Base-by-base conservation (phyloP, 2,797 vertebrate species). In the Rallus crepitans region DNA sequence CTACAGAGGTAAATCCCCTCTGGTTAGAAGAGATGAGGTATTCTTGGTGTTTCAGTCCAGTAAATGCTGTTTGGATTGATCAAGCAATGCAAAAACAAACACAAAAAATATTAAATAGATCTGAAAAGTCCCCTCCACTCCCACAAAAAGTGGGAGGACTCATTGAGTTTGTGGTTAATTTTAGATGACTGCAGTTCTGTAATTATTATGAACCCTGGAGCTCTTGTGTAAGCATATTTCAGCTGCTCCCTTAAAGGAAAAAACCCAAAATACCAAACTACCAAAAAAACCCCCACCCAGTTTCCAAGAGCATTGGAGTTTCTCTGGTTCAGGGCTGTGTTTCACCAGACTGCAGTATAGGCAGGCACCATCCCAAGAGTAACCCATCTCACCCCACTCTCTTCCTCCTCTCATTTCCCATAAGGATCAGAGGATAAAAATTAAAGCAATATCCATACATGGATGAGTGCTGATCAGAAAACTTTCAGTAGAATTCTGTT, bases 101-200 rank as follows among this genome's bases (percentile, higher is more conserved):
- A 70, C 12, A 71, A 35, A 35, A 30, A 66, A 61, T 9, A 42
- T 33, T 76, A 69, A 82, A 80, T 15, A 78, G 35, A 55, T 40
- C 21, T 0, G 1, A 35, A 82, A 95, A 80, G 18, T 12, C 27
- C 17, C 9, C 0, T 2, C 13, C 4, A 15, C 12, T 88, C 39
- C 47, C 31, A 31, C 20, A 65, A 79, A 19, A 59, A 48, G 11
- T 11, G n/a, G 40, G 27, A 90, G 35, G 40, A 64, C 20, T 78
- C 35, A 12, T 3, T 53, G 63, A 47, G 15, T 64, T 55, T 78
- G 37, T 72, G 28, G 28, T 40, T 82, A 25, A 59, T 78, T 84
- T 92, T 68, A 64, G 61, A 65, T 47, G 20, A 61, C 3, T 0
- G 15, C 37, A 90, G 50, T 37, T 86, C 35, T 33, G n/a, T 45